Evolutionary conservation across 2,113 vertebrate species (phyloP).

Genomic region (Loxodonta africana): DNA sequence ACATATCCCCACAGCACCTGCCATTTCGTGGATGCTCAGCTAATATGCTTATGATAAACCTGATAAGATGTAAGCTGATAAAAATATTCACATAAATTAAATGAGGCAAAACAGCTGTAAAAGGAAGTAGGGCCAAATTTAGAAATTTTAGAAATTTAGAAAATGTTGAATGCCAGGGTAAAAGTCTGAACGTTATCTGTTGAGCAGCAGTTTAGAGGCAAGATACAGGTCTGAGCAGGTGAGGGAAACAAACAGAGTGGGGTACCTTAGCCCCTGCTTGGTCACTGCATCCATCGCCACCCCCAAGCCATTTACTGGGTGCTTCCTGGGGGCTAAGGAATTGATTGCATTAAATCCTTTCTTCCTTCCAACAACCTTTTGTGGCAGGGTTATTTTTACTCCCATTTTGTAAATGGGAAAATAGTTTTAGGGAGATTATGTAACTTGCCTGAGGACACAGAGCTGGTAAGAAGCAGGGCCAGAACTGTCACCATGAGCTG

Average conservation of each 20-base stretch:
- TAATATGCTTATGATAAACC: neutral
- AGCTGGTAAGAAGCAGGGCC: neutral
- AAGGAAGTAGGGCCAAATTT: neutral
- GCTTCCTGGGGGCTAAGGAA: neutral
- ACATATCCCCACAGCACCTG: neutral
- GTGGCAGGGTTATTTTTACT: neutral
- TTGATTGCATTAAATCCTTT: neutral
- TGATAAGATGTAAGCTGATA: neutral
- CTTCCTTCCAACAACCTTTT: neutral
- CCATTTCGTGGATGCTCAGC: neutral
- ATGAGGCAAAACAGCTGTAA: neutral
- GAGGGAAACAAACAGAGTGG: accelerated
- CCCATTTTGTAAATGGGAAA: neutral
- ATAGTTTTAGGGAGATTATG: neutral
- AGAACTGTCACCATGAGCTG: neutral
- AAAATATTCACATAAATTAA: neutral
- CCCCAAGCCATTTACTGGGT: neutral
- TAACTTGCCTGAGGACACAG: neutral
- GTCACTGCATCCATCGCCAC: neutral
- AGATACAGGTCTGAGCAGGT: neutral
- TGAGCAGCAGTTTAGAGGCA: neutral
- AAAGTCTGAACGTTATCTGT: neutral
- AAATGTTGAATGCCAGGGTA: neutral
- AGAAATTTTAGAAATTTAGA: neutral
- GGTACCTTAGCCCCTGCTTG: neutral